Evolutionary conservation across 2,113 vertebrate genomes (phyloP).

Genomic region (Hyperopisus bebe): DNA sequence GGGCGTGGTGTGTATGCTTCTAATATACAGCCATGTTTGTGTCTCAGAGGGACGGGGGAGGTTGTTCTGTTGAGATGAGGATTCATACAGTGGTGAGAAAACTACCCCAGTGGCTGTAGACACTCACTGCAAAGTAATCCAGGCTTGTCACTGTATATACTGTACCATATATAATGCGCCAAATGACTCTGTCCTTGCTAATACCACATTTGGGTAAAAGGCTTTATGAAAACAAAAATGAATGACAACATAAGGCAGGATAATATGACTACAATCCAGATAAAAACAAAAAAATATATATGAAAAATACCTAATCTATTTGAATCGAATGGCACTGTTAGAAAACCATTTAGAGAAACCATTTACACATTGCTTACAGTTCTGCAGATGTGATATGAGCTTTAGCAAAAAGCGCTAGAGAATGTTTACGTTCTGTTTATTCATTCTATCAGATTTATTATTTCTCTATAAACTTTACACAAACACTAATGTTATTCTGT

Average conservation of each 20-base stretch:
- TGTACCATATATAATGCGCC: too few relatives aligned
- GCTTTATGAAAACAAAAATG: slow-evolving; percentile 14
- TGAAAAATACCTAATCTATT: neutral
- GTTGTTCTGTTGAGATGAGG: neutral
- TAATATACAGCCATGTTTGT: neutral
- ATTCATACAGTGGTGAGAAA: neutral
- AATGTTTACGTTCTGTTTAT: neutral
- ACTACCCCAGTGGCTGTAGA: neutral
- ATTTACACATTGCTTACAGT: neutral
- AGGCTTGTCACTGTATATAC: neutral
- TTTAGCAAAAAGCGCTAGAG: neutral
- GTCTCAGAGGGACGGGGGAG: neutral
- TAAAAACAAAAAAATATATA: neutral
- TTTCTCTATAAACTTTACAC: slow-evolving; percentile 11
- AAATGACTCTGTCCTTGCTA: neutral
- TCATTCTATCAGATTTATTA: neutral
- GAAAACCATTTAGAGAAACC: neutral
- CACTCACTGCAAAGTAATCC: neutral
- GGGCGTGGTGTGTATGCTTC: neutral
- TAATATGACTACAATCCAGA: neutral
- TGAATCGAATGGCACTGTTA: neutral
- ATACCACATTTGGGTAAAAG: slow-evolving; percentile 19
- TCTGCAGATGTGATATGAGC: neutral
- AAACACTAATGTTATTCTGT: slow-evolving; percentile 35
- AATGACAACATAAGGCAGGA: neutral